A percentile compares a stretch with the other conserved stretches of the same genome.
phyloP scores from a whole-genome alignment of 2,888 invertebrate genomes.

The Rhogogaster chlorosoma region DNA sequence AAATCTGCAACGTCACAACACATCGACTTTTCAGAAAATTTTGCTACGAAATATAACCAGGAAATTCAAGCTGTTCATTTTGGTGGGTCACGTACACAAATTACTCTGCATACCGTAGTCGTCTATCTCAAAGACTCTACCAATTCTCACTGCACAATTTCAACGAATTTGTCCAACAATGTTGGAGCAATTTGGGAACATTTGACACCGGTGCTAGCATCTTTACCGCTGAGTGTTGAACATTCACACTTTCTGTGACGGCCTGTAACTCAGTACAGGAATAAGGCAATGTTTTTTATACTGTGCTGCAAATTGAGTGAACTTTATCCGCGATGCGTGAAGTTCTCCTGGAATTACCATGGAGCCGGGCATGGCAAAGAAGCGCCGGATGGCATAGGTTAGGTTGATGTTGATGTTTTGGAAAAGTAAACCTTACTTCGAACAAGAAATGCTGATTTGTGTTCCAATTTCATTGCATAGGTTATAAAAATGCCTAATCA shows the following conservation, averaged over 20 bases:
- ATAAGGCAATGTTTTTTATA: constrained; percentile 66
- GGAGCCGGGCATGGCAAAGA: background rate
- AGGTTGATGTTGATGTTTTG: constrained; percentile 53
- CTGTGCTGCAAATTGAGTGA: constrained; percentile 64
- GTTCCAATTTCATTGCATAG: no score
- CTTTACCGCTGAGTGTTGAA: constrained; percentile 59
- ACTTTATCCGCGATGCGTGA: constrained; percentile 60
- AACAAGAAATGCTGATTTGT: no score
- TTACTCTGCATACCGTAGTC: constrained; percentile 72
- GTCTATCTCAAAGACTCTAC: constrained; percentile 59
- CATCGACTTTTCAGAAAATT: constrained; percentile 61
- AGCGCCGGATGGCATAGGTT: background rate
- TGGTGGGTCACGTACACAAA: constrained; percentile 69
- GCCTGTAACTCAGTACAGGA: constrained; percentile 70
- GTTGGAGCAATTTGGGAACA: constrained; percentile 66
- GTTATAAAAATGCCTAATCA: no score
- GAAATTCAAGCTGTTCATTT: constrained; percentile 74
- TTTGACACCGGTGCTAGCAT: constrained; percentile 63
- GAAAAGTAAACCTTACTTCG: constrained; percentile 46
- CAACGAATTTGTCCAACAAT: constrained; percentile 65
- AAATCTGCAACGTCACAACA: no score
- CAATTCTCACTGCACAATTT: constrained; percentile 58
- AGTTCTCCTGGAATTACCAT: constrained; percentile 64
- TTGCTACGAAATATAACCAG: constrained; percentile 65
- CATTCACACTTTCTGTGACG: constrained; percentile 69